Base-by-base conservation (phyloP, 2,888 invertebrate species). In the Eupithecia exiguata region DNA sequence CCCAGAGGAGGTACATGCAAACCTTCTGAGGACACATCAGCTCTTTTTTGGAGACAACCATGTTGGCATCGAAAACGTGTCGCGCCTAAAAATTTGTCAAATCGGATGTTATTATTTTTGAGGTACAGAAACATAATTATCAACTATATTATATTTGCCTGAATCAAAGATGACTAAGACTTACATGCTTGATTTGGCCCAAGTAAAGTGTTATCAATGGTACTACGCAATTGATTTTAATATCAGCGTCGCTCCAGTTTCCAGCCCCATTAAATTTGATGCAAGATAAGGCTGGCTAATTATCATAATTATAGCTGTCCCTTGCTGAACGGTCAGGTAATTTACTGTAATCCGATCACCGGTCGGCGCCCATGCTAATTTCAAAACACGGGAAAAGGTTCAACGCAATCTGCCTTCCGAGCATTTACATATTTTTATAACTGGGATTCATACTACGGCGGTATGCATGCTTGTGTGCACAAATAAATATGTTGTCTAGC, bases 271-370 rank as follows among this genome's bases (percentile, higher is more conserved):
- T 75, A 77, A 77, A 77, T 78, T 74, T 77, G 74, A 79, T 79
- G 79, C 74, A 72, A 77, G 77, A 77, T 78, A 77, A 77, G 75
- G 75, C 66, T 63, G 49, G 38, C 69, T 77, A 76, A 78, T 81
- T 80, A 80, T 76, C 74, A 80, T 80, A 79, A 81, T 80, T 79
- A 80, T 76, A 62, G 78, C 73, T 74, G 80, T 69, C 69, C 74
- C 74, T 69, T 77, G 78, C 77, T 74, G 79, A 80, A 75, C 71
- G 78, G 58, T 71, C 70, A 71, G 78, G 80, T 81, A 78, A 79
- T 79, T 79, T 74, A 76, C 74, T 74, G 74, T 81, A 82, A 82
- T 80, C 81, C 76, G 78, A 83, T 82, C 78, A 80, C 79, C 74
- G 78, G 75, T 58, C 72, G 71, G 77, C 77, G 76, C 78, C 74